phyloP scores from a whole-genome alignment of 2,797 vertebrate species.

The Typhlichthys eigenmanni region DNA sequence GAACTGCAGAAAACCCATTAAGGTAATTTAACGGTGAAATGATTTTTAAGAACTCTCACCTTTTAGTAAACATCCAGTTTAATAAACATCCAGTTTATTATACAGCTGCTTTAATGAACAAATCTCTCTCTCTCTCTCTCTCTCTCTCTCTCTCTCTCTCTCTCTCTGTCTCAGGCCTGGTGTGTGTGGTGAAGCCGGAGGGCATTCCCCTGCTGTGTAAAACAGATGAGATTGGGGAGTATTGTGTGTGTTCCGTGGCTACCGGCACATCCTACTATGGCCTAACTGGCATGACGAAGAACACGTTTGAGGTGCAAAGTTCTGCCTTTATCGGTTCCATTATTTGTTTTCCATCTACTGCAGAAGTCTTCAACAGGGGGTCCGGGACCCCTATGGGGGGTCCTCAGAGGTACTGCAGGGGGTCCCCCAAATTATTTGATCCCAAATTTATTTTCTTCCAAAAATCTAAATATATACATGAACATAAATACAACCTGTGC shows the following conservation, averaged over 20 bases:
- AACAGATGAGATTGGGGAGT: slow-evolving; percentile 97
- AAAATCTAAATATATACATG: too few species aligned
- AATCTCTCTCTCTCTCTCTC: slow-evolving; percentile 7
- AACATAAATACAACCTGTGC: too few species aligned
- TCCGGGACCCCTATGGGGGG: too few species aligned
- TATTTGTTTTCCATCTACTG: too few species aligned
- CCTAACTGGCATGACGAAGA: slow-evolving; percentile 98
- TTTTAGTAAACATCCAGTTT: slow-evolving; percentile 28
- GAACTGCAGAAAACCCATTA: slow-evolving; percentile 28
- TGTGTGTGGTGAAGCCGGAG: slow-evolving; percentile 96
- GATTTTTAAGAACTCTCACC: slow-evolving; percentile 23
- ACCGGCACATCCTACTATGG: slow-evolving; percentile 97
- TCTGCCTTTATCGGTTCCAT: too few species aligned
- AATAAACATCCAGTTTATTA: not conserved
- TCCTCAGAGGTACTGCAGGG: too few species aligned
- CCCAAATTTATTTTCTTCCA: too few species aligned
- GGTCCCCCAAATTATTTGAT: too few species aligned
- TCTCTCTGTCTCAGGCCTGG: slow-evolving; percentile 80
- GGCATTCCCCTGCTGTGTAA: slow-evolving; percentile 93
- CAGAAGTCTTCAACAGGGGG: too few species aligned
- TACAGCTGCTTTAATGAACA: too few species aligned
- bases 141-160: slow-evolving; percentile 2
- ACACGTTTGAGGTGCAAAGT: slow-evolving; percentile 90
- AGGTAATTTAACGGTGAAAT: slow-evolving; percentile 45
- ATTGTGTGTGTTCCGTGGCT: slow-evolving; percentile 93